A percentile compares a stretch with the other conserved stretches of the same genome.
These are phyloP conservation scores for Arion vulgaris DNA, from an alignment of 1,140 invertebrate species.

Conservation along the genomic window DNA sequence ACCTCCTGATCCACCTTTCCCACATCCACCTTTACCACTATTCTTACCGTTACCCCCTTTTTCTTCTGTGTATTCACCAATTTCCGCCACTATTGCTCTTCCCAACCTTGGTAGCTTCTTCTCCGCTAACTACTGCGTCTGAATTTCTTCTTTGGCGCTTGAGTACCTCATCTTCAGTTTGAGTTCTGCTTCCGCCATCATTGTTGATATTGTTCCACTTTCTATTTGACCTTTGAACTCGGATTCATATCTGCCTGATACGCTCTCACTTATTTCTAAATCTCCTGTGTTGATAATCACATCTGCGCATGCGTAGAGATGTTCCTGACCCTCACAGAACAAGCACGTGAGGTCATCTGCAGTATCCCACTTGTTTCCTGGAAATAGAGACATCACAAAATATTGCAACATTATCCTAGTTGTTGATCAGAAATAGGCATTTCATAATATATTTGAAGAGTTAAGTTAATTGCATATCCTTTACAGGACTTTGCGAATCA, in stretches of 20 bases:
- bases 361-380: constrained; percentile 53
- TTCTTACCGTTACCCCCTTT: background rate
- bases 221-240: background rate
- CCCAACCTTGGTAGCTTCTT: no score
- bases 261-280: background rate
- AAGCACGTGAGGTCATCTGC: constrained; percentile 45
- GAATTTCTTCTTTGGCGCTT: background rate
- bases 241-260: background rate
- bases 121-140: background rate
- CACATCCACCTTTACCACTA: background rate
- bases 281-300: constrained; percentile 73
- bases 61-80: background rate
- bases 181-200: background rate
- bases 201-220: background rate
- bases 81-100: background rate
- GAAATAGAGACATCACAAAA: background rate
- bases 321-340: constrained; percentile 75
- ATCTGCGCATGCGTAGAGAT: constrained; percentile 80
- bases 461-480: no score
- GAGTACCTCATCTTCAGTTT: background rate
- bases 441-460: no score
- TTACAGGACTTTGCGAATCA: no score
- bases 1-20: background rate
- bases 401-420: no score
- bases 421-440: no score